A percentile compares a stretch with the other conserved stretches of the same genome.
Conservation (phyloP, 1,140 invertebrate genomes). For the Trichoplusia ni region DNA sequence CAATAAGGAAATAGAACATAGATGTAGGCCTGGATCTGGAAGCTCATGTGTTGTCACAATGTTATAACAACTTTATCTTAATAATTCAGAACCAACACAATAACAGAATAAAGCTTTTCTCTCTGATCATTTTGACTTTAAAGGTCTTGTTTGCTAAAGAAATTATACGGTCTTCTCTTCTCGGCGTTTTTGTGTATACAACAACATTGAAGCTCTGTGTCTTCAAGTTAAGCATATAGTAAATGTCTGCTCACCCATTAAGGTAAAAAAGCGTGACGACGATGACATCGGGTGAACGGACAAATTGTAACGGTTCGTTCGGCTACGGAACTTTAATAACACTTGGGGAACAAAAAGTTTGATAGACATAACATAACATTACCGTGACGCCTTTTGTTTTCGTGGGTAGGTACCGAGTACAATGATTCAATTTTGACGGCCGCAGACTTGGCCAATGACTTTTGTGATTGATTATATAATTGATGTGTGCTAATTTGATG, state of each 20-base stretch:
- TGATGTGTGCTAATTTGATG: no score
- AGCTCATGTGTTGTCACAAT: no score
- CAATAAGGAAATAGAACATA: no score
- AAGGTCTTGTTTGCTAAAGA: no score
- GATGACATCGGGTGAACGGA: constrained; percentile 22
- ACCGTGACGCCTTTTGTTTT: no score
- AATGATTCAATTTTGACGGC: not conserved
- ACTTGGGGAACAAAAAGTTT: not conserved
- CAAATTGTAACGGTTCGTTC: constrained; percentile 16
- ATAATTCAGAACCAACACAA: not conserved
- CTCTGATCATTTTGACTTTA: no score
- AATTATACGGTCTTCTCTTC: no score
- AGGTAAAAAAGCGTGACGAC: constrained; percentile 24
- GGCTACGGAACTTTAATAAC: constrained; percentile 20
- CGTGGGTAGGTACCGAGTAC: not conserved
- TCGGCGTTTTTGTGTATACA: no score
- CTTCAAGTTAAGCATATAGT: not conserved
- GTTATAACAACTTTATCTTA: not conserved
- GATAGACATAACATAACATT: not conserved
- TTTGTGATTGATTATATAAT: no score
- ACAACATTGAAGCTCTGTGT: not conserved
- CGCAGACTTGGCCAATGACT: no score
- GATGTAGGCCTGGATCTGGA: no score
- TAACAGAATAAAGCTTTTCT: no score
- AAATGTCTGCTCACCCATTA: constrained; percentile 21